Percentiles rank a stretch among this genome's conserved stretches.
Conservation (phyloP, 23 tunicate species). For the Corella eumyota region DNA sequence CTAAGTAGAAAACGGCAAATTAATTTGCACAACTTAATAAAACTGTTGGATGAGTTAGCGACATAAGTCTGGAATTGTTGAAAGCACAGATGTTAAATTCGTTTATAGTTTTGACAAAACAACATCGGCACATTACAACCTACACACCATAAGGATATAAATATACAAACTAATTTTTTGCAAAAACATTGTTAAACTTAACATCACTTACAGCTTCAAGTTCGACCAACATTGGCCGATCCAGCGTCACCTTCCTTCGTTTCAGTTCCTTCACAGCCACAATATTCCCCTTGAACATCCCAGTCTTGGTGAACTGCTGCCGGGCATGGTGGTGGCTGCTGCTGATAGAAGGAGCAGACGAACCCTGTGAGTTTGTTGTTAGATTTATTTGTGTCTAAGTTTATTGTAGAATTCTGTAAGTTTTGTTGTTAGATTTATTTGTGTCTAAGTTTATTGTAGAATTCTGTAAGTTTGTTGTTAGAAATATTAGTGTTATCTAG, state of each 20-base stretch:
- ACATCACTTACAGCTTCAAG: constrained; percentile 32
- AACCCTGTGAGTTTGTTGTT: constrained; percentile 10
- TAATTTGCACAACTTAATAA: too few species aligned
- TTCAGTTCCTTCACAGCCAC: constrained; percentile 63
- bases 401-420: too few species aligned
- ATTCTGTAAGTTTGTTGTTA: too few species aligned
- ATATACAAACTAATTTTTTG: background rate
- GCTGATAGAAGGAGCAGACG: constrained; percentile 14
- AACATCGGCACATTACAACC: background rate
- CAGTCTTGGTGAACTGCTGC: constrained; percentile 40
- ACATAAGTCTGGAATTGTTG: too few species aligned
- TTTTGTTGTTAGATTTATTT: too few species aligned
- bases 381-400: too few species aligned
- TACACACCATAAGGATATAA: background rate
- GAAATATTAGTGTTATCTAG: too few species aligned
- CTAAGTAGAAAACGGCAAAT: too few species aligned
- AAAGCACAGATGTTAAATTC: too few species aligned
- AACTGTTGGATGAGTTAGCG: too few species aligned
- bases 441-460: too few species aligned
- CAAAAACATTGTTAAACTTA: background rate
- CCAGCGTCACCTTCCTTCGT: constrained; percentile 16
- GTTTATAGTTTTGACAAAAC: too few species aligned
- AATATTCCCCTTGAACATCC: constrained; percentile 28
- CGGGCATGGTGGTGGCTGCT: background rate
- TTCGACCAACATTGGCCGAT: constrained; percentile 18